A percentile compares a stretch with the other conserved stretches of the same genome.
phyloP scores from a whole-genome alignment of 2,113 vertebrate species.

The Chiloscyllium plagiosum region DNA sequence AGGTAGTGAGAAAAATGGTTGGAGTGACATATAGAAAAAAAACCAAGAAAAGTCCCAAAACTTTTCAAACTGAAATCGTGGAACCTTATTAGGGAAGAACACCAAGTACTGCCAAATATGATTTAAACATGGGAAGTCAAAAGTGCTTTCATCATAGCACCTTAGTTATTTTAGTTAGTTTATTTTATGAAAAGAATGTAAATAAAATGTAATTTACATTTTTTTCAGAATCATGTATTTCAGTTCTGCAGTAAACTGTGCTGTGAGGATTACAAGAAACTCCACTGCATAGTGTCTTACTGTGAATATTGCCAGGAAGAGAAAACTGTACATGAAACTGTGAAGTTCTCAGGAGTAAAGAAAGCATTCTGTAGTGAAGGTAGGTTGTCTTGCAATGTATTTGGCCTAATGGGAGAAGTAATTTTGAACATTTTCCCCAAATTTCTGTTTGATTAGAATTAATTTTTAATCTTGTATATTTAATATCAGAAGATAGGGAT shows the following conservation, averaged over 20 bases:
- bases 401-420: not conserved
- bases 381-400: constrained; percentile 47
- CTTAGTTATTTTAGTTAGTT: not conserved
- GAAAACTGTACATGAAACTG: constrained; percentile 90
- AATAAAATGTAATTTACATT: constrained; percentile 44
- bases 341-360: constrained; percentile 95
- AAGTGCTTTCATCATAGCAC: not conserved
- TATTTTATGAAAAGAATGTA: not conserved
- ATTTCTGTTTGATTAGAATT: not conserved
- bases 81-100: not conserved
- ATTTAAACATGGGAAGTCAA: not conserved
- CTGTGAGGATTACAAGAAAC: constrained; percentile 96
- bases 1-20: not conserved
- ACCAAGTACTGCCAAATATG: not conserved
- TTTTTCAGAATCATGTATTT: constrained; percentile 82
- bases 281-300: constrained; percentile 94
- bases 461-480: not conserved
- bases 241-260: constrained; percentile 95
- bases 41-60: no score
- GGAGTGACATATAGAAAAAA: not conserved
- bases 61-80: not conserved
- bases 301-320: constrained; percentile 98
- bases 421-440: not conserved
- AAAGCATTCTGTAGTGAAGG: constrained; percentile 98
- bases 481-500: not conserved